A percentile compares a stretch with the other conserved stretches of the same genome.
Conservation (phyloP, 2,113 vertebrate genomes). For the Sardina pilchardus region DNA sequence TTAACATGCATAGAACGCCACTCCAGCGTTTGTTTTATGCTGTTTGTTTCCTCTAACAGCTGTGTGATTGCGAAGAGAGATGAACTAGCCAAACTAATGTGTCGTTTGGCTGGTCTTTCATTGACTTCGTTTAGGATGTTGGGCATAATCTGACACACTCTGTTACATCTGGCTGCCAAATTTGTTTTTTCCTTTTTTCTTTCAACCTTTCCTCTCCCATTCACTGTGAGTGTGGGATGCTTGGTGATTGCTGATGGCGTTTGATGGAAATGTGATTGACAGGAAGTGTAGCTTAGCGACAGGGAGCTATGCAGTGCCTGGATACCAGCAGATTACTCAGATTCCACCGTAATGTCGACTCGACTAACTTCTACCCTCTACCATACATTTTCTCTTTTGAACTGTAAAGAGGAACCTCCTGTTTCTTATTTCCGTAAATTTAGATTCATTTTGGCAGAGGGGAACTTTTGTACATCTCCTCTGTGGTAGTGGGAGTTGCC, state of each 20-base stretch:
- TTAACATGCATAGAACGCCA: background rate
- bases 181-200: background rate
- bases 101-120: background rate
- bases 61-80: background rate
- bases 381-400: background rate
- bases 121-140: background rate
- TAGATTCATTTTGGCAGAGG: background rate
- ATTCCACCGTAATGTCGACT: background rate
- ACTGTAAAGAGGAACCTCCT: background rate
- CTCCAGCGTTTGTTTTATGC: background rate
- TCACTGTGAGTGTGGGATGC: background rate
- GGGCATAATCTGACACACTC: background rate
- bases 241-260: background rate
- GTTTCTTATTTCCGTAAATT: background rate
- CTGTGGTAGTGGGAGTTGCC: background rate
- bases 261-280: background rate
- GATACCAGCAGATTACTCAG: no score
- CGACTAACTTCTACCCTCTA: no score
- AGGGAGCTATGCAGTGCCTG: background rate
- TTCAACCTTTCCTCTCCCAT: background rate
- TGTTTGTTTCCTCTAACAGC: no score
- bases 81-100: background rate
- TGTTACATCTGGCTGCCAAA: background rate
- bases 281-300: background rate
- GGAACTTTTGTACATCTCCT: background rate